Percentiles rank a stretch among this genome's conserved stretches.
phyloP scores from a whole-genome alignment of 2,888 invertebrate genomes.

The Pasiphila rectangulata region DNA sequence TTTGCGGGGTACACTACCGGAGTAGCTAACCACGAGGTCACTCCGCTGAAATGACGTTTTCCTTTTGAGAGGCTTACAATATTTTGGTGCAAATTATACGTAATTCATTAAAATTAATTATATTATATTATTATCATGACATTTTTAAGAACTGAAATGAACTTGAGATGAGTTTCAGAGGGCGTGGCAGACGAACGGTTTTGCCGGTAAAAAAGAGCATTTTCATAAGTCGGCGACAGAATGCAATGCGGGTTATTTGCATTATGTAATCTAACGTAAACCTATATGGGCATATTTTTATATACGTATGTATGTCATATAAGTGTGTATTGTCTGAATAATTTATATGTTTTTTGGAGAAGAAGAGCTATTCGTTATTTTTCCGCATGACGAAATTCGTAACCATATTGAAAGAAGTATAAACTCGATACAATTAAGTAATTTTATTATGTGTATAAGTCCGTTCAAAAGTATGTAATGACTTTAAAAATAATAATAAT shows the following conservation, averaged over 20 bases:
- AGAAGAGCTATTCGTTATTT: constrained; percentile 60
- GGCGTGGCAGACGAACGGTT: constrained; percentile 52
- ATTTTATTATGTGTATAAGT: constrained; percentile 74
- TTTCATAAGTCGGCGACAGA: constrained; percentile 39
- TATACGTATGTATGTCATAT: constrained; percentile 15
- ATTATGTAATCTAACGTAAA: constrained; percentile 27
- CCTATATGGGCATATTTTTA: constrained; percentile 19
- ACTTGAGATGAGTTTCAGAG: constrained; percentile 35
- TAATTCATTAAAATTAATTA: constrained; percentile 35
- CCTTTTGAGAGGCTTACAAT: constrained; percentile 65
- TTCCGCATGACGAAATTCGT: constrained; percentile 57
- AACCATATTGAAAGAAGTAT: constrained; percentile 67
- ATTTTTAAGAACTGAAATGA: constrained; percentile 33
- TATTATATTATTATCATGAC: constrained; percentile 33
- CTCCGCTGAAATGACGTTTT: constrained; percentile 58
- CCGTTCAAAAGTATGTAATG: constrained; percentile 71
- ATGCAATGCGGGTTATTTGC: constrained; percentile 29
- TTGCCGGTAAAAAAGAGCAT: constrained; percentile 35
- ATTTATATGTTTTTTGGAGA: constrained; percentile 48
- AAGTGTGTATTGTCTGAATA: constrained; percentile 20
- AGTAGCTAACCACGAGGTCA: constrained; percentile 66
- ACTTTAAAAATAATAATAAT: constrained; percentile 71
- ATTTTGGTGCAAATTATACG: constrained; percentile 51
- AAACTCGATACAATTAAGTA: constrained; percentile 63
- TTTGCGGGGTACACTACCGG: constrained; percentile 63